Evolutionary conservation across 2,888 invertebrate genomes (phyloP).

Genomic region (Priocnemis perturbator): DNA sequence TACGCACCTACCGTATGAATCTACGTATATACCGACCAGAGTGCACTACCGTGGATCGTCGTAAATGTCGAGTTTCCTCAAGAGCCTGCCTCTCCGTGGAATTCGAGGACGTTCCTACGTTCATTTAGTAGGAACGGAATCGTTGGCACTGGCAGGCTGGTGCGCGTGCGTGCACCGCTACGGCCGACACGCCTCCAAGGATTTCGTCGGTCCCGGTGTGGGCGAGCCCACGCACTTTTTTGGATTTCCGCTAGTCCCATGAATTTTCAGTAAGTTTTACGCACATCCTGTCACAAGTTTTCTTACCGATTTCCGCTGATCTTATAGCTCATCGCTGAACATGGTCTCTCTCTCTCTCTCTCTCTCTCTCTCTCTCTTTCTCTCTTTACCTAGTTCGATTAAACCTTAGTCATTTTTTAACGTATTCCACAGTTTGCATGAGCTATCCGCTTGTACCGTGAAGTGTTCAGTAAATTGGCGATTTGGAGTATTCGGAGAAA

Average conservation of each 20-base stretch:
- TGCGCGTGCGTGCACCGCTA: conserved; percentile 25
- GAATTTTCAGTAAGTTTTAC: conserved; percentile 62
- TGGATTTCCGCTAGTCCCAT: conserved; percentile 62
- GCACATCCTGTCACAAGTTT: too few relatives aligned
- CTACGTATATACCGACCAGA: too few relatives aligned
- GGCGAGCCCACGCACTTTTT: conserved; percentile 48
- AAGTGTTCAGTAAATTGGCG: neutral
- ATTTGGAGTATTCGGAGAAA: too few relatives aligned
- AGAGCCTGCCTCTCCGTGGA: conserved; percentile 31
- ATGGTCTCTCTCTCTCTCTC: neutral
- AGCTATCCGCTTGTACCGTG: neutral
- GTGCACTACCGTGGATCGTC: neutral
- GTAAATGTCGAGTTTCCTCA: neutral
- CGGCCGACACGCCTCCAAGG: conserved; percentile 8
- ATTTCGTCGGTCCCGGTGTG: conserved; percentile 34
- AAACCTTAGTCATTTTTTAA: neutral
- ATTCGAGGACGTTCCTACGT: conserved; percentile 34
- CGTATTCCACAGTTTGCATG: too few relatives aligned
- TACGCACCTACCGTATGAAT: too few relatives aligned
- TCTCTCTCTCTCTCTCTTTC: too few relatives aligned
- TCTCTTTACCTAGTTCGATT: neutral
- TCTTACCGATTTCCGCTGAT: too few relatives aligned
- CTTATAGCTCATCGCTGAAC: too few relatives aligned
- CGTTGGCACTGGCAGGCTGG: conserved; percentile 3
- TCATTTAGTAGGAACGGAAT: conserved; percentile 29